These are phyloP conservation scores for Characodon lateralis DNA, from an alignment of 2,797 vertebrate genomes.

Conservation along the genomic window DNA sequence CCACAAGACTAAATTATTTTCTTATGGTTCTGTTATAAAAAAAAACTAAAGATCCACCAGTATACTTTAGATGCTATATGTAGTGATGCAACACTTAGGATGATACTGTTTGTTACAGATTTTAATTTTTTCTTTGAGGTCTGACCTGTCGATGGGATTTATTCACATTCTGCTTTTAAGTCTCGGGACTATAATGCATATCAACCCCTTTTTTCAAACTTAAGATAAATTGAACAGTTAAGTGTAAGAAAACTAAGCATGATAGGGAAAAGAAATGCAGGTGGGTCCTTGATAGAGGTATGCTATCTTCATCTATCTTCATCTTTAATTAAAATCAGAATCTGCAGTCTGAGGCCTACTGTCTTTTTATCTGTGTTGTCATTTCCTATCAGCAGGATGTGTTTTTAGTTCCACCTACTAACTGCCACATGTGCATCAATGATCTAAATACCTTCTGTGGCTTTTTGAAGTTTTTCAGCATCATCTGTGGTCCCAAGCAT, in stretches of 20 bases:
- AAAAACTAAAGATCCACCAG: no score
- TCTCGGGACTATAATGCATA: not conserved
- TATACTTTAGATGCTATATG: no score
- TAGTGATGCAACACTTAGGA: no score
- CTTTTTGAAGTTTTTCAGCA: constrained; percentile 15
- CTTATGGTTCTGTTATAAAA: no score
- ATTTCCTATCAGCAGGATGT: not conserved
- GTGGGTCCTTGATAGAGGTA: not conserved
- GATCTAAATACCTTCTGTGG: not conserved
- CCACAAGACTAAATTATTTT: not conserved
- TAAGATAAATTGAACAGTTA: not conserved
- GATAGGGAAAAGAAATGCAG: not conserved
- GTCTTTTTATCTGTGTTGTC: not conserved
- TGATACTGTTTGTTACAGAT: not conserved
- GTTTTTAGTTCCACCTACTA: constrained; percentile 21
- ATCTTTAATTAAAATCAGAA: not conserved
- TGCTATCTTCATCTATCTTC: not conserved
- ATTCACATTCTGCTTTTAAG: not conserved
- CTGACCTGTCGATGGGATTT: not conserved
- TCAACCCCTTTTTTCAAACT: not conserved
- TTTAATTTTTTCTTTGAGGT: not conserved
- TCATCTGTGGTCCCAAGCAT: constrained; percentile 12
- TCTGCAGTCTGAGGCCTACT: not conserved
- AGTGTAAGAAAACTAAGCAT: not conserved
- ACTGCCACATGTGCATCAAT: constrained; percentile 3